Base-by-base conservation (phyloP, 2,888 invertebrate genomes). In the Dorcus parallelipipedus region DNA sequence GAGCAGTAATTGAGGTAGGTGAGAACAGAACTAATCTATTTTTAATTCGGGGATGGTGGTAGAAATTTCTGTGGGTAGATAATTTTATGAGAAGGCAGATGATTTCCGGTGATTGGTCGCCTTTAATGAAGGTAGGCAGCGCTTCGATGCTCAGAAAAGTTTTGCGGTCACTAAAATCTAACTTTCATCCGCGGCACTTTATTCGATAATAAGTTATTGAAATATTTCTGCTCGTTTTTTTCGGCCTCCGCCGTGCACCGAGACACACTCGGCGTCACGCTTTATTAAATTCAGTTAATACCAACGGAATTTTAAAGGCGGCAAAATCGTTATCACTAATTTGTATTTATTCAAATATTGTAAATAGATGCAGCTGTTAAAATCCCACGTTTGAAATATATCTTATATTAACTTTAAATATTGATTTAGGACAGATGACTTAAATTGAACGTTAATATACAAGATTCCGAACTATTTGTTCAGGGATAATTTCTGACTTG, bases 91-190 rank as follows among this genome's bases (percentile, higher is more conserved):
- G 62, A 60, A 60, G 62, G 64, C 63, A 63, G 66, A 66, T 66
- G 63, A 66, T 66, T 66, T 66, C 66, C 66, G 66, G 66, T 58
- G 66, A 66, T 66, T 62, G 66, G 63, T 64, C 56, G 56, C 52
- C 63, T 60, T 63, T 60, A 65, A 64, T 62, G 60, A 58, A 63
- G 59, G 62, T 62, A 64, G 62, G 52, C 61, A 60, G 64, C 65
- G 64, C 64, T 58, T 65, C 61, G 64, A 56, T 61, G 61, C 60
- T 51, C 59, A 56, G 49, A 60, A 54, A 60, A 57, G 55, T 56
- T 62, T 49, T 62, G 62, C 59, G 62, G 62, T 62, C 52, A 59
- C 56, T 56, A 56, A 56, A 33, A 33, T 33, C 26, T 33, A 33
- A 33, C 26, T 33, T 33, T 33, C 26, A 33, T 33, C 26, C 7